phyloP scores from a whole-genome alignment of 2,888 invertebrate genomes.

The Dryomyza anilis region DNA sequence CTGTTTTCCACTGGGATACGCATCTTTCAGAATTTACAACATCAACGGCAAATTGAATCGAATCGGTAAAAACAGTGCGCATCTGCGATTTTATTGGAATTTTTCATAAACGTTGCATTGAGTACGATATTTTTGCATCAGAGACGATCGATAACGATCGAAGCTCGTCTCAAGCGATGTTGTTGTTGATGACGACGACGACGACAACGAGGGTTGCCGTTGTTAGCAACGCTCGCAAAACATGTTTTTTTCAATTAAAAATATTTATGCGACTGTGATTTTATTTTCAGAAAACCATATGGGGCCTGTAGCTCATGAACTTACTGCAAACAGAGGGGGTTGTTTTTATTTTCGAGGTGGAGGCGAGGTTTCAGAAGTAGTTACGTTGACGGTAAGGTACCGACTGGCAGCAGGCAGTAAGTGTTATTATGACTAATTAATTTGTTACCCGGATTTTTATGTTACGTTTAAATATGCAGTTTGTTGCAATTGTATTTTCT shows the following conservation, averaged over 20 bases:
- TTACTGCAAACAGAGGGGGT: not conserved
- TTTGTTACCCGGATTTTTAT: slow-evolving; percentile 48
- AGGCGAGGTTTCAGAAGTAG: not conserved
- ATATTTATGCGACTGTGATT: slow-evolving; percentile 4
- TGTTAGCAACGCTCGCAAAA: slow-evolving; percentile 52
- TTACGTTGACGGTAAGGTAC: no score
- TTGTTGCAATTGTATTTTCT: not conserved
- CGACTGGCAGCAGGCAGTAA: no score
- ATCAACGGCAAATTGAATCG: no score
- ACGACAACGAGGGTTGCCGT: slow-evolving; percentile 5
- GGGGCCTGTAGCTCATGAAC: not conserved
- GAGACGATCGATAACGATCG: not conserved
- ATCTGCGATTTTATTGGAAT: not conserved
- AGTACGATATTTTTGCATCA: not conserved
- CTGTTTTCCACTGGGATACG: no score
- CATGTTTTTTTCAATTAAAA: slow-evolving; percentile 56
- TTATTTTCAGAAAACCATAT: not conserved
- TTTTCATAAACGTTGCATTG: not conserved
- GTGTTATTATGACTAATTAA: slow-evolving; percentile 54
- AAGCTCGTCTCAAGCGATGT: not conserved
- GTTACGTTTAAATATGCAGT: not conserved
- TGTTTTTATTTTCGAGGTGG: not conserved
- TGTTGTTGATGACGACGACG: not conserved
- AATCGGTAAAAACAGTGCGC: no score
- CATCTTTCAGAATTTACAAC: no score